A percentile compares a stretch with the other conserved stretches of the same genome.
Evolutionary conservation across 2,888 invertebrate genomes (phyloP).

Genomic region (Lepas anatifera): DNA sequence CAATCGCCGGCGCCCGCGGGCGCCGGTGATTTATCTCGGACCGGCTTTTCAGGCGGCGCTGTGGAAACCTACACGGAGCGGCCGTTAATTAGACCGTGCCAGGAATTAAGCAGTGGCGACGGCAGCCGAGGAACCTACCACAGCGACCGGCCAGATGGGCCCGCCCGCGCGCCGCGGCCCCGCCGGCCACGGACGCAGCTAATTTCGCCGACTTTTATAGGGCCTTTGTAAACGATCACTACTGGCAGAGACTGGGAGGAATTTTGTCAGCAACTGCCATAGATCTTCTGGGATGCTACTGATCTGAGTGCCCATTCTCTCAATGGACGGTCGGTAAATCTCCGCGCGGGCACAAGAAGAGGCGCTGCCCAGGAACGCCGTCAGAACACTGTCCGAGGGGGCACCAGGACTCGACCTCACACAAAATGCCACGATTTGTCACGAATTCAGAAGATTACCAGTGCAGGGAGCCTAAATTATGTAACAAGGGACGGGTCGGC

Average conservation of each 20-base stretch:
- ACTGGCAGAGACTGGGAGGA: neutral
- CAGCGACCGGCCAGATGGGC: neutral
- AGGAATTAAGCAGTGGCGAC: neutral
- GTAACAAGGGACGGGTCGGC: no score
- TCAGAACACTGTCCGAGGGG: no score
- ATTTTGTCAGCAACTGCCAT: neutral
- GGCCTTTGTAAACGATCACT: slow-evolving; percentile 5
- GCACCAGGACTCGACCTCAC: no score
- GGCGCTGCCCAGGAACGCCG: no score
- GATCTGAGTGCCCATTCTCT: neutral
- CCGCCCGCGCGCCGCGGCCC: neutral
- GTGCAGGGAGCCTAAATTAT: no score
- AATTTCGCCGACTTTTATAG: slow-evolving; percentile 9
- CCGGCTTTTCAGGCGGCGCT: neutral
- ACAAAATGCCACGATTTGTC: no score
- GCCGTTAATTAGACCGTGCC: slow-evolving; percentile 6
- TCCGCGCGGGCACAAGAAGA: neutral
- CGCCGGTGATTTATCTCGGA: neutral
- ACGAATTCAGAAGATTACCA: no score
- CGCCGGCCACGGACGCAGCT: neutral
- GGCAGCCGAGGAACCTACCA: neutral
- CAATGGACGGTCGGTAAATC: neutral
- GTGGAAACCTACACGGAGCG: neutral
- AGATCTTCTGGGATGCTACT: neutral
- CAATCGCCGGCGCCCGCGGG: neutral